phyloP scores from a whole-genome alignment of 2,888 invertebrate genomes.

The Urechis unicinctus region DNA sequence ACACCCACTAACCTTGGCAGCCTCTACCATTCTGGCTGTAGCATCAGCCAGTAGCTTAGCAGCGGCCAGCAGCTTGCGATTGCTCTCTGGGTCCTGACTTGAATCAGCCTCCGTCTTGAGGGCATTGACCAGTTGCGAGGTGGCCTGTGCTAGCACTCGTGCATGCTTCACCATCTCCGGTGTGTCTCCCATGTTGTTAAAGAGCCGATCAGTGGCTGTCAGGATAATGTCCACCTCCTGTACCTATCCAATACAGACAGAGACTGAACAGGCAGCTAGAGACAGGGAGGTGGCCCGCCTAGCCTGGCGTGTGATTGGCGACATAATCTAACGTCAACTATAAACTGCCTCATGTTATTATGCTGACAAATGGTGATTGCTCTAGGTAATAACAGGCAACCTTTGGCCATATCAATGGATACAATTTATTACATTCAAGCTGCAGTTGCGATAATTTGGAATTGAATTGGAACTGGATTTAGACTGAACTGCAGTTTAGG shows the following conservation, averaged over 20 bases:
- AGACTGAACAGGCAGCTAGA: neutral
- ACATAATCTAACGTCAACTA: no score
- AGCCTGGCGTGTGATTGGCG: no score
- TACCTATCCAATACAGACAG: neutral
- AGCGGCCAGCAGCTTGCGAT: conserved; percentile 82
- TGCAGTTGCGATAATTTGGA: no score
- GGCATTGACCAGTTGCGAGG: conserved; percentile 85
- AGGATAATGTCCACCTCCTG: conserved; percentile 79
- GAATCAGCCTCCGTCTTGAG: conserved; percentile 91
- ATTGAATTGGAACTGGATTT: no score
- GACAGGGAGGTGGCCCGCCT: no score
- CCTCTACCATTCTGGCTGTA: conserved; percentile 93
- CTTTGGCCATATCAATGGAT: no score
- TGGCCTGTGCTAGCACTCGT: conserved; percentile 80
- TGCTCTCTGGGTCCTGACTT: conserved; percentile 79
- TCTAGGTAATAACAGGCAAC: no score
- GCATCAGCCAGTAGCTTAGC: conserved; percentile 92
- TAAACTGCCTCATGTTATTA: no score
- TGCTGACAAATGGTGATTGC: no score
- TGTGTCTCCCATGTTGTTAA: conserved; percentile 77
- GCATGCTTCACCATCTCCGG: conserved; percentile 94
- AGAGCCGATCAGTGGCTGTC: conserved; percentile 79
- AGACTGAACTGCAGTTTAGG: no score
- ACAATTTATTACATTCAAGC: no score
- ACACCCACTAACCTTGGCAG: conserved; percentile 61